Percentiles rank a stretch among this genome's conserved stretches.
Conservation (phyloP, 2,888 invertebrate genomes). For the Lasioglossum zephyrum region DNA sequence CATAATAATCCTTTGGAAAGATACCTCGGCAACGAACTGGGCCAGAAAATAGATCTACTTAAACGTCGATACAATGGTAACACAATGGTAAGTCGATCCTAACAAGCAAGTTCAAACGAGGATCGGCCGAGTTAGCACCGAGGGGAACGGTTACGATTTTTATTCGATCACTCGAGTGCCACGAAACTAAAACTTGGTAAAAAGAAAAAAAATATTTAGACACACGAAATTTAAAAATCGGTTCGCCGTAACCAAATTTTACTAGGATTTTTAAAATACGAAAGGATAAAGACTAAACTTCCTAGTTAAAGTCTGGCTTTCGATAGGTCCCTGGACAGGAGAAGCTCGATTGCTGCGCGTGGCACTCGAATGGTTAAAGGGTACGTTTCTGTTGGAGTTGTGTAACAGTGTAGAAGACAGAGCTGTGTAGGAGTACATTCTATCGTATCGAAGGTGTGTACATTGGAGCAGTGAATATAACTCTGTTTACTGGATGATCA, state of each 20-base stretch:
- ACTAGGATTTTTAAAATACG: background rate
- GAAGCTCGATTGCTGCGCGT: background rate
- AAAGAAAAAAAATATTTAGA: background rate
- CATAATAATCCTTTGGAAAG: conserved; percentile 7
- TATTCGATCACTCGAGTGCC: background rate
- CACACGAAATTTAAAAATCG: background rate
- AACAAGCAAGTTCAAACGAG: conserved; percentile 23
- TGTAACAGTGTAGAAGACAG: background rate
- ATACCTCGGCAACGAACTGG: background rate
- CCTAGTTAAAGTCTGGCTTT: background rate
- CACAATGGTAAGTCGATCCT: background rate
- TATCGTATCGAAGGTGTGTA: background rate
- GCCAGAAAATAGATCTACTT: background rate
- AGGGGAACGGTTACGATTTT: background rate
- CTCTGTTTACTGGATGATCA: background rate
- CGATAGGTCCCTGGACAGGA: background rate
- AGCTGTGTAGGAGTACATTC: background rate
- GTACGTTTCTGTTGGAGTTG: background rate
- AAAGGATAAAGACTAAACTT: background rate
- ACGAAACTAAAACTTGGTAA: background rate
- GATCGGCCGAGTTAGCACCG: conserved; percentile 3
- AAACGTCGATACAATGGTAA: background rate
- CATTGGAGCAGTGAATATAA: background rate
- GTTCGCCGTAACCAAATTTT: background rate
- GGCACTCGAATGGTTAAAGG: background rate